Conservation (phyloP, 2,888 invertebrate species). For the Tiliacea citrago region DNA sequence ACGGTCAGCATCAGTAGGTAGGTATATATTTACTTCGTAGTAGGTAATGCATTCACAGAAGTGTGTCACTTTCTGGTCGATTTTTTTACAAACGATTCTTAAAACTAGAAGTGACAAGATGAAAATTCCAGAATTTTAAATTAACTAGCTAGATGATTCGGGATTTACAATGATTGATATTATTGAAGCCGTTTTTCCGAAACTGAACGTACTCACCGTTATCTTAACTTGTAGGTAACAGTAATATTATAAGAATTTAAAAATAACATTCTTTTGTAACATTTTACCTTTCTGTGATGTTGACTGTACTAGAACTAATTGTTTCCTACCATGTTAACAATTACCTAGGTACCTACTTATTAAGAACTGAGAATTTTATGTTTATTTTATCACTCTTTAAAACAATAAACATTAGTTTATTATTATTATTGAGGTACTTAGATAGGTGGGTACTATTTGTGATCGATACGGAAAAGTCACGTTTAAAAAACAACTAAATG, state of each 20-base stretch:
- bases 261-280: neutral
- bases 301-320: constrained; percentile 24
- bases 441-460: constrained; percentile 6
- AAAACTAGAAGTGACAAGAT: neutral
- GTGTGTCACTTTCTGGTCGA: neutral
- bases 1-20: constrained; percentile 22
- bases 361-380: neutral
- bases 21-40: neutral
- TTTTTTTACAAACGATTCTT: neutral
- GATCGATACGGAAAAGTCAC: neutral
- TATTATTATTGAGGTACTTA: neutral
- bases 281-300: neutral
- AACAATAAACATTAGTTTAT: constrained; percentile 9
- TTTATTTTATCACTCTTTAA: constrained; percentile 19
- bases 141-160: neutral
- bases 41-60: neutral
- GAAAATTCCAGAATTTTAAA: neutral
- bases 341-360: neutral
- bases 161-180: neutral
- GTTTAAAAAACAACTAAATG: neutral
- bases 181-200: neutral
- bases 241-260: neutral
- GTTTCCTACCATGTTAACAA: constrained; percentile 33
- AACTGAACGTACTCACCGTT: too few species aligned
- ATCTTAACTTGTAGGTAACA: neutral